Evolutionary conservation across 2,113 vertebrate genomes (phyloP).

Genomic region (Pelusios castaneus): DNA sequence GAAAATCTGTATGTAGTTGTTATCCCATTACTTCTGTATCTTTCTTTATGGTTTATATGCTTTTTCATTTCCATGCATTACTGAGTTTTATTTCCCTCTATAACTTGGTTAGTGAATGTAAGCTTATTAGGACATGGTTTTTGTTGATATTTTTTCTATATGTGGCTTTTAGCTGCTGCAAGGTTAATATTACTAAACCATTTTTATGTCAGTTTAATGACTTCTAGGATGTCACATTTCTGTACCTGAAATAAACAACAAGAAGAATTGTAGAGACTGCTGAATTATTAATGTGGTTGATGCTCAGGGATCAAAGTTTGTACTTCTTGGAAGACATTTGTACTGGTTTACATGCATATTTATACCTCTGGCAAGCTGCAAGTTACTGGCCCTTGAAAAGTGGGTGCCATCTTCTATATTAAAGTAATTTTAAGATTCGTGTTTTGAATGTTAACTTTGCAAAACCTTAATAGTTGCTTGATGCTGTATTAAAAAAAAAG

Average conservation of each 20-base stretch:
- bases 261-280: neutral
- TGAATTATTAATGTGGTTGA: neutral
- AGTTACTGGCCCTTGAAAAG: neutral
- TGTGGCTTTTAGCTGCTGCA: neutral
- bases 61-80: slow-evolving; percentile 30
- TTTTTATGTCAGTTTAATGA: slow-evolving; percentile 1
- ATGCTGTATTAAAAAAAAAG: neutral
- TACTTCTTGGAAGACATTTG: neutral
- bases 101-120: slow-evolving; percentile 9
- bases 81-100: slow-evolving; percentile 40
- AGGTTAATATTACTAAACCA: neutral
- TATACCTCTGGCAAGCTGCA: neutral
- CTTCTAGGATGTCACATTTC: neutral
- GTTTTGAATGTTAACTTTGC: neutral
- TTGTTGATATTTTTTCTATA: neutral
- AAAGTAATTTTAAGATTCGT: neutral
- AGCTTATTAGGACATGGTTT: neutral
- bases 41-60: slow-evolving; percentile 19
- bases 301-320: neutral
- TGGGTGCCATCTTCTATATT: neutral
- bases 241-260: neutral
- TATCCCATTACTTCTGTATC: neutral
- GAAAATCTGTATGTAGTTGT: neutral
- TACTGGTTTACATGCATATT: neutral
- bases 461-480: neutral